Conservation (phyloP, 1,140 invertebrate species). For the Aplysia californica region DNA sequence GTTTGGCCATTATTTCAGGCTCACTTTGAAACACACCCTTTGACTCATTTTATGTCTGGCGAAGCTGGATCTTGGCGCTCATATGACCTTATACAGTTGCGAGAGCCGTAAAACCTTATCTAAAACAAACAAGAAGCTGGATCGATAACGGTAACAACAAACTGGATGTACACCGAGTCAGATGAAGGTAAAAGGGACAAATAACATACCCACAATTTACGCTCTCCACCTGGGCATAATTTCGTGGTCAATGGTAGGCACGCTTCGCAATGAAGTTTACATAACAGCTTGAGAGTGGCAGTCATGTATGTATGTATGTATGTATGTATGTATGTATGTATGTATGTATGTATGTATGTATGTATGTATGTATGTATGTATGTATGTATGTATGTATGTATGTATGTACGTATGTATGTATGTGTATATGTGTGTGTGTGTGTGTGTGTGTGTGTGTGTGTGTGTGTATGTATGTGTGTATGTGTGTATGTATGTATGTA, state of each 20-base stretch:
- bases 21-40: no score
- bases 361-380: neutral
- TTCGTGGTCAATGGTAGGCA: neutral
- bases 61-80: no score
- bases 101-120: neutral
- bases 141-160: neutral
- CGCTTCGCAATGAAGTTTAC: neutral
- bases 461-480: constrained; percentile 4
- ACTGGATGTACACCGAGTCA: neutral
- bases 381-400: constrained; percentile 3
- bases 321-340: constrained; percentile 4
- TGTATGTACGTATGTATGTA: constrained; percentile 10
- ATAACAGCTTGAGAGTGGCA: neutral
- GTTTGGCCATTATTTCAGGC: no score
- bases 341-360: neutral
- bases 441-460: constrained; percentile 7
- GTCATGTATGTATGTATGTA: constrained; percentile 21
- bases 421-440: constrained; percentile 4
- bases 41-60: no score
- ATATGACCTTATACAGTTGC: no score
- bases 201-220: neutral
- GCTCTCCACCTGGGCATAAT: neutral
- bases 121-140: no score
- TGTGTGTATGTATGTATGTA: constrained; percentile 20
- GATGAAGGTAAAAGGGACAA: neutral